Conservation (phyloP, 2,888 invertebrate genomes). For the Drosophila putrida region DNA sequence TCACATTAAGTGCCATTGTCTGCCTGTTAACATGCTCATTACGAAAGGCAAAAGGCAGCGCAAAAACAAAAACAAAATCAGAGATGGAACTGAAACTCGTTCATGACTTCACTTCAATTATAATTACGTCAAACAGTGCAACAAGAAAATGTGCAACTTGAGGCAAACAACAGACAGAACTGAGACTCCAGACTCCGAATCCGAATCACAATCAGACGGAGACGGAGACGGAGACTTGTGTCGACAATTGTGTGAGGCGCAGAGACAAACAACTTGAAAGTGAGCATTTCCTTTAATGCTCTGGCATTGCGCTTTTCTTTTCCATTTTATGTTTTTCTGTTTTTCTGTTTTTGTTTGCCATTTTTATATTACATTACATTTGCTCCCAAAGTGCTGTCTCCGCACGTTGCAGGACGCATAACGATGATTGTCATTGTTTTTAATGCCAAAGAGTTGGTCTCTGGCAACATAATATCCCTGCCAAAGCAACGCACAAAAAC, state of each 20-base stretch:
- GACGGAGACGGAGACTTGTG: conserved; percentile 40
- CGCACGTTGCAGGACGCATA: conserved; percentile 30
- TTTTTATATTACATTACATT: conserved; percentile 77
- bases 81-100: conserved; percentile 70
- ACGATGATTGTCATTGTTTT: conserved; percentile 66
- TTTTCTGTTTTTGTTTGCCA: conserved; percentile 20
- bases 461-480: conserved; percentile 58
- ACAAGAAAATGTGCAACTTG: conserved; percentile 79
- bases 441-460: conserved; percentile 62
- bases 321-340: not conserved
- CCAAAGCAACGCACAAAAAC: conserved; percentile 39
- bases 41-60: conserved; percentile 56
- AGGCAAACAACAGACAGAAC: conserved; percentile 72
- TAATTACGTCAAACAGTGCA: conserved; percentile 83
- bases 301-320: conserved; percentile 63
- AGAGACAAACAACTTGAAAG: conserved; percentile 78
- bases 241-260: conserved; percentile 48
- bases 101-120: conserved; percentile 82
- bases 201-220: conserved; percentile 6
- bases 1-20: conserved; percentile 77
- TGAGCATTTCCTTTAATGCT: conserved; percentile 80
- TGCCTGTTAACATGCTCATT: conserved; percentile 82
- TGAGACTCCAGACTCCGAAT: conserved; percentile 17
- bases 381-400: conserved; percentile 58
- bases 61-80: conserved; percentile 18